These are phyloP conservation scores for Oasisia sp. DNA, from an alignment of 2,888 invertebrate genomes.

Conservation along the genomic window DNA sequence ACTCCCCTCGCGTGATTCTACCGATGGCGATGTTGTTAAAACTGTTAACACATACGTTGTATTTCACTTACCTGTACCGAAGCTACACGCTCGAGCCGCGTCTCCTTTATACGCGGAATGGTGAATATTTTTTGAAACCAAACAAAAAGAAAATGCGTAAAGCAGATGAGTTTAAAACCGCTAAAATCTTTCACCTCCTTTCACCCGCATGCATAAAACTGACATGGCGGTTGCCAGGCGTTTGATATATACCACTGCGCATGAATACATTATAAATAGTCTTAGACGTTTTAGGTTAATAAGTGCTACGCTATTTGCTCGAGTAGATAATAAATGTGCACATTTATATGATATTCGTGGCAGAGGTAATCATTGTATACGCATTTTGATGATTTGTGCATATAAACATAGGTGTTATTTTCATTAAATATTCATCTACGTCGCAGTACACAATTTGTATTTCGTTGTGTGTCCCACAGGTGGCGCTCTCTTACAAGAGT, in stretches of 20 bases:
- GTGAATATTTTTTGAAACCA: constrained; percentile 10
- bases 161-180: constrained; percentile 3
- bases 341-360: background rate
- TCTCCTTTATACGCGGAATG: constrained; percentile 13
- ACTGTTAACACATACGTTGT: background rate
- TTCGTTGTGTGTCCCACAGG: background rate
- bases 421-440: background rate
- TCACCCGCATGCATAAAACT: background rate
- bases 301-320: background rate
- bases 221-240: constrained; percentile 17
- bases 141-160: constrained; percentile 17
- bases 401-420: background rate
- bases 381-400: background rate
- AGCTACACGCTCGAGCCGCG: constrained; percentile 12
- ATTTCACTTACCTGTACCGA: constrained; percentile 6
- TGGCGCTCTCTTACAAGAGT: background rate
- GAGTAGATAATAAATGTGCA: background rate
- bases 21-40: background rate
- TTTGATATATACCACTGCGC: background rate
- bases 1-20: background rate
- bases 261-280: background rate
- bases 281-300: background rate
- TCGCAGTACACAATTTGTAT: background rate
- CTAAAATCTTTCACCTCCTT: constrained; percentile 2
- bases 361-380: background rate